phyloP scores from a whole-genome alignment of 2,888 invertebrate genomes.

The Drosophila koepferae region DNA sequence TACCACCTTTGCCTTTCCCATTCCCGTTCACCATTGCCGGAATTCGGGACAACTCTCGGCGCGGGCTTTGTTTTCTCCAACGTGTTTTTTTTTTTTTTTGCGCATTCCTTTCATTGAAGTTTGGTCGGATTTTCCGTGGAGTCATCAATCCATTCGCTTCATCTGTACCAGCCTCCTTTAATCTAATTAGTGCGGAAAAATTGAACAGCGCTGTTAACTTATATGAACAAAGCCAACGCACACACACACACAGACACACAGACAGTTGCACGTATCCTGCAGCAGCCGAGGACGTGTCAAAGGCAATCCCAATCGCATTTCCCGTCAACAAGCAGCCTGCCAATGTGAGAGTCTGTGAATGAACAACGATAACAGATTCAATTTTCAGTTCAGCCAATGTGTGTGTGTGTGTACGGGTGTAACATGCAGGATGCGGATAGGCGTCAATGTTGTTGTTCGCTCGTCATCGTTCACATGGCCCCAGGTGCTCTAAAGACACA shows the following conservation, averaged over 20 bases:
- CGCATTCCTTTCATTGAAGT: slow-evolving; percentile 44
- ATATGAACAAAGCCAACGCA: slow-evolving; percentile 58
- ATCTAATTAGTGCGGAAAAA: slow-evolving; percentile 79
- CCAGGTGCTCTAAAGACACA: slow-evolving; percentile 51
- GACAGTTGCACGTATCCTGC: slow-evolving; percentile 50
- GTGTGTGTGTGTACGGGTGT: slow-evolving; percentile 15
- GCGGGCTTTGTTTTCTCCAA: slow-evolving; percentile 29
- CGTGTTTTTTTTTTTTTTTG: slow-evolving; percentile 43
- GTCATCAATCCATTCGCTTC: slow-evolving; percentile 62
- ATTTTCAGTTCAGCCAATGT: slow-evolving; percentile 34
- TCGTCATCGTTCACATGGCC: slow-evolving; percentile 58
- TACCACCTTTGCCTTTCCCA: neutral
- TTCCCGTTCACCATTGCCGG: slow-evolving; percentile 1
- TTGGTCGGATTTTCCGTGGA: slow-evolving; percentile 50
- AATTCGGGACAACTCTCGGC: slow-evolving; percentile 51
- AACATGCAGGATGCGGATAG: slow-evolving; percentile 50
- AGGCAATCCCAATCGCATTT: slow-evolving; percentile 73
- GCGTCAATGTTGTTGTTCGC: slow-evolving; percentile 64
- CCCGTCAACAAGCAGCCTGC: slow-evolving; percentile 38
- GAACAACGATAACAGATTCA: slow-evolving; percentile 58
- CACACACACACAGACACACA: slow-evolving; percentile 30
- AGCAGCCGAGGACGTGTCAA: slow-evolving; percentile 66
- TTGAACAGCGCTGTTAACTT: slow-evolving; percentile 76
- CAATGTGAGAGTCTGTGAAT: slow-evolving; percentile 44
- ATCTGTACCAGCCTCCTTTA: slow-evolving; percentile 66